Percentiles rank a stretch among this genome's conserved stretches.
Conservation (phyloP, 2,888 invertebrate species). For the Trypoxylon attenuatum region DNA sequence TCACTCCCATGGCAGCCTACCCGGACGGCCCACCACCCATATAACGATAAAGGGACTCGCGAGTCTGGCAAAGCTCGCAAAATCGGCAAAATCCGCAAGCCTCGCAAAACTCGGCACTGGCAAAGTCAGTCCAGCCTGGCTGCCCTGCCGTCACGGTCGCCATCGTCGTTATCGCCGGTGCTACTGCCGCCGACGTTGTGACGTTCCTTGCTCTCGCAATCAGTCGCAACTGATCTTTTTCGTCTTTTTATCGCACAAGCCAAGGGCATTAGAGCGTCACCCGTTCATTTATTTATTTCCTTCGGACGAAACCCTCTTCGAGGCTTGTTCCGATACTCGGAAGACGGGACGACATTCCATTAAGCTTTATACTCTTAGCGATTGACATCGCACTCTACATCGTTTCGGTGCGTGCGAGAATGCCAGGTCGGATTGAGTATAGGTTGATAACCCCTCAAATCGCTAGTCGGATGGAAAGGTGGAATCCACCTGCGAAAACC, state of each 20-base stretch:
- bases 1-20: conserved; percentile 93
- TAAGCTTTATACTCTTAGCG: conserved; percentile 18
- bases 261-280: conserved; percentile 10
- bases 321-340: conserved; percentile 14
- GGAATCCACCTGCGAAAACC: conserved; percentile 1
- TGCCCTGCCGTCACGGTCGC: no score
- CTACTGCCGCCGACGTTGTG: no score
- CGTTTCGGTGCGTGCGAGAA: conserved; percentile 26
- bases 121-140: neutral
- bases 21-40: conserved; percentile 96
- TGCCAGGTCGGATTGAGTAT: conserved; percentile 12
- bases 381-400: conserved; percentile 25
- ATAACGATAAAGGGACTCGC: conserved; percentile 73
- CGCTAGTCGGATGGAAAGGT: neutral
- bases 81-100: no score
- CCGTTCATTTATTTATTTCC: conserved; percentile 15
- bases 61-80: neutral
- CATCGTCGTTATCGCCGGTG: no score
- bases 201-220: no score
- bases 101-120: no score
- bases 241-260: no score
- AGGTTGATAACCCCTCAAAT: conserved; percentile 20
- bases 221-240: no score
- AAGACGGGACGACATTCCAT: conserved; percentile 29
- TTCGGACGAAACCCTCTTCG: conserved; percentile 13